Base-by-base conservation (phyloP, 2,113 vertebrate genomes). In the Myotis davidii region DNA sequence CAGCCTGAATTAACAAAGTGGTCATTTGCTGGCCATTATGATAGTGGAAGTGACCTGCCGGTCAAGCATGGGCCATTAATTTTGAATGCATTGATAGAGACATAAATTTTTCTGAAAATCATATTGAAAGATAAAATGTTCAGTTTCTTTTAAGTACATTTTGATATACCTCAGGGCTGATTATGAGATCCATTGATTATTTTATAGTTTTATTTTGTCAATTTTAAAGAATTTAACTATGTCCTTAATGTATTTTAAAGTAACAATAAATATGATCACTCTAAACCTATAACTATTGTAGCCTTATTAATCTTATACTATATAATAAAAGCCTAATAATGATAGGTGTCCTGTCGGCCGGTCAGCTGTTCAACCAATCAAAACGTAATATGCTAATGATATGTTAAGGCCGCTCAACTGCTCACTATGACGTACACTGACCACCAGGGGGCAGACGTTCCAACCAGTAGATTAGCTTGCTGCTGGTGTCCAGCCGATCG, bases 141-240 rank as follows among this genome's bases (percentile, higher is more conserved):
- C 27, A 88, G 45, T 7, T 94, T 91, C 61, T 37, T 69, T 82
- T 73, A 69, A 83, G 59, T 69, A 45, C 27, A 39, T 85, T 88
- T 74, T 82, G n/a, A 54, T 95, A 45, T 52, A 54, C 29, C 27
- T 82, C n/a, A 37, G 23, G 45, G 13, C 6, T 88, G 12, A 83
- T 81, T 64, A 29, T n/a, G 32, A 37, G 12, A 13, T 34, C 69
- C 50, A 72, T 8, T 59, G 74, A 94, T 91, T 76, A 70, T 67
- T 91, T 82, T 86, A 84, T 52, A 70, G 25, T 65, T 77, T 94
- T 90, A 64, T 92, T 87, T 87, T 94, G 25, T 85, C 23, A 83
- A 76, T 79, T 95, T 84, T 56, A 20, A 61, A 90, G 54, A 13
- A 77, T 91, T 94, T 83, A 8, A 73, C 25, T 56, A 37, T 94